phyloP scores from a whole-genome alignment of 2,888 invertebrate genomes.

The Argynnis bischoffii region DNA sequence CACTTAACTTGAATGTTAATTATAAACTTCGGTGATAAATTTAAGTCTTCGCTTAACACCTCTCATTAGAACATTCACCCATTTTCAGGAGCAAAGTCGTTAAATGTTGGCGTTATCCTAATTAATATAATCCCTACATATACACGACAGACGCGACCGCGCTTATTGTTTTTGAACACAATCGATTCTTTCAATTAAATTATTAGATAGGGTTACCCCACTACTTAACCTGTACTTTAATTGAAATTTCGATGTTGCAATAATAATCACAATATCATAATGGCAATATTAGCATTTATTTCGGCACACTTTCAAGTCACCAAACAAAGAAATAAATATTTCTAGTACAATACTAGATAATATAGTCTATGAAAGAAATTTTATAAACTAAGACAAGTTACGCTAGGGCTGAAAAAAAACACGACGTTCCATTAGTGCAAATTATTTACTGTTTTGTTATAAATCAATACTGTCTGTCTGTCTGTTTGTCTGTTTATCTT shows the following conservation, averaged over 20 bases:
- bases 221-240: not conserved
- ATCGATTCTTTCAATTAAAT: slow-evolving; percentile 24
- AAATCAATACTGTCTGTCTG: too few relatives aligned
- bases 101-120: slow-evolving; percentile 52
- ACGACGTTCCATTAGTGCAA: too few relatives aligned
- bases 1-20: slow-evolving; percentile 11
- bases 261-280: too few relatives aligned
- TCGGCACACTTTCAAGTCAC: too few relatives aligned
- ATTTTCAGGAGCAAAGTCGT: slow-evolving; percentile 29
- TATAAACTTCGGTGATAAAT: slow-evolving; percentile 19
- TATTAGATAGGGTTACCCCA: slow-evolving; percentile 9
- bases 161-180: slow-evolving; percentile 51
- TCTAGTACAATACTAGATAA: too few relatives aligned
- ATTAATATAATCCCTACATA: slow-evolving; percentile 78
- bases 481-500: too few relatives aligned
- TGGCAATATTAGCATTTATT: too few relatives aligned
- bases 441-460: too few relatives aligned
- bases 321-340: too few relatives aligned
- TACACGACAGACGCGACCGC: slow-evolving; percentile 58
- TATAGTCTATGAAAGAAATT: too few relatives aligned
- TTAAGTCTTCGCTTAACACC: slow-evolving; percentile 1
- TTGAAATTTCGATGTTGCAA: not conserved
- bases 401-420: too few relatives aligned
- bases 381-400: too few relatives aligned
- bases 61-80: slow-evolving; percentile 22